Evolutionary conservation across 2,797 vertebrate genomes (phyloP).

Genomic region (Rhabdomys pumilio): DNA sequence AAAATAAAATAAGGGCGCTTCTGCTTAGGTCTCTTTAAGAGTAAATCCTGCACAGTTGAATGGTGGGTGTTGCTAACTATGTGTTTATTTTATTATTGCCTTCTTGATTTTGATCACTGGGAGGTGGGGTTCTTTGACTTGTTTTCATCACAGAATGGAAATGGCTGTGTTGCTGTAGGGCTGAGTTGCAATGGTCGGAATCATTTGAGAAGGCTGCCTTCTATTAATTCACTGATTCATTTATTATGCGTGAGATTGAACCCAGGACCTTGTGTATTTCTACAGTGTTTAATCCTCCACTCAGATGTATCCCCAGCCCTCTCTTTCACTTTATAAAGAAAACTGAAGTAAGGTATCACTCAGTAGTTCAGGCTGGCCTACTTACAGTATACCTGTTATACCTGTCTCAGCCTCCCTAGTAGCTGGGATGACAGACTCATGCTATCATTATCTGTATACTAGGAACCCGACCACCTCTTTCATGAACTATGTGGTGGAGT

Average conservation of each 20-base stretch:
- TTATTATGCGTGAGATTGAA: neutral
- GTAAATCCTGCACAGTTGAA: slow-evolving; percentile 50
- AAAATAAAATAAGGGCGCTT: slow-evolving; percentile 64
- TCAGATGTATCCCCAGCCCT: neutral
- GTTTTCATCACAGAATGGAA: neutral
- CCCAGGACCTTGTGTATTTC: neutral
- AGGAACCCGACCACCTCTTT: neutral
- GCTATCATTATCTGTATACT: neutral
- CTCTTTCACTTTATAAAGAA: neutral
- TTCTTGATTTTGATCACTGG: neutral
- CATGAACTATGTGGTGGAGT: neutral
- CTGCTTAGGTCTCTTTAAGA: neutral
- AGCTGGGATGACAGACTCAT: neutral
- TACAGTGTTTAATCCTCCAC: too few relatives aligned
- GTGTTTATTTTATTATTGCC: neutral
- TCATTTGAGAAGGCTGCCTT: neutral
- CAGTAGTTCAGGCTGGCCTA: too few relatives aligned
- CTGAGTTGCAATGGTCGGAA: neutral
- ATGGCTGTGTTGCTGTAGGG: fast-evolving
- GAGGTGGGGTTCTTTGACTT: too few relatives aligned
- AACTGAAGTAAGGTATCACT: too few relatives aligned
- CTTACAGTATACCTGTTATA: neutral
- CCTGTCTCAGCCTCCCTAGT: neutral
- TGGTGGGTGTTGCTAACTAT: neutral
- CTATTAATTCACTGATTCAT: neutral